phyloP scores from a whole-genome alignment of 2,113 vertebrate genomes.

The Heterotilapia buettikoferi region DNA sequence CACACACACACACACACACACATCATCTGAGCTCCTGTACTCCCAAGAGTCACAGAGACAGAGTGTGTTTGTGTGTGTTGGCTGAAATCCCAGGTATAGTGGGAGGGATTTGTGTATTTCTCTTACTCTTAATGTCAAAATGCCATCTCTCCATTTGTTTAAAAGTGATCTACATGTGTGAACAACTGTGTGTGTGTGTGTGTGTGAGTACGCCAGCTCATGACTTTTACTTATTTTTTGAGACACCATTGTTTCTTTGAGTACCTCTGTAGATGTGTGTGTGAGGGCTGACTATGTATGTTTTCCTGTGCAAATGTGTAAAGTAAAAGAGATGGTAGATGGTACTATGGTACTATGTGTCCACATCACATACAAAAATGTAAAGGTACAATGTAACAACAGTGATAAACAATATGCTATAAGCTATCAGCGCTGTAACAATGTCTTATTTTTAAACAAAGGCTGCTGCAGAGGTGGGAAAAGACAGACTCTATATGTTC shows the following conservation, averaged over 20 bases:
- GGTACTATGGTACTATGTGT: not conserved
- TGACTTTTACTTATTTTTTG: not conserved
- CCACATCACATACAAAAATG: not conserved
- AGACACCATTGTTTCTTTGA: not conserved
- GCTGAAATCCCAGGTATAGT: conserved; percentile 50
- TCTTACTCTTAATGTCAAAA: conserved; percentile 50
- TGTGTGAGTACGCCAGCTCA: not conserved
- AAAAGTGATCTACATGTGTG: not conserved
- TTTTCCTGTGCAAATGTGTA: not conserved
- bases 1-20: not conserved
- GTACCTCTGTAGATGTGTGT: not conserved
- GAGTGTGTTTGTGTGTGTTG: conserved; percentile 20
- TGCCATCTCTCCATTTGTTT: conserved; percentile 19
- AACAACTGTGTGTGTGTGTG: not conserved
- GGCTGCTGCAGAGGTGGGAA: not conserved
- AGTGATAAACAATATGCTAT: not conserved
- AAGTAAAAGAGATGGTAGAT: not conserved
- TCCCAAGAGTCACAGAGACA: conserved; percentile 15
- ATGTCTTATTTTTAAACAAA: not conserved
- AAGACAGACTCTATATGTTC: not conserved
- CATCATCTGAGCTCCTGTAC: conserved; percentile 15
- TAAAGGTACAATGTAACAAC: not conserved
- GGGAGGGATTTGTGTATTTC: conserved; percentile 38
- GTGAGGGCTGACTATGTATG: not conserved
- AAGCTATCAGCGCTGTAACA: not conserved